A percentile compares a stretch with the other conserved stretches of the same genome.
Conservation (phyloP, 2,113 vertebrate species). For the pig (Sus scrofa) region T2T-Sscrofa CM000817.6:141926501-141927000, state of each 20-base stretch:
- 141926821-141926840: background rate
- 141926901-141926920: background rate
- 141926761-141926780: background rate
- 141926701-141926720: slow-evolving; percentile 47
- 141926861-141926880: slow-evolving; percentile 18
- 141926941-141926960: background rate
- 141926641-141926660: slow-evolving; percentile 29
- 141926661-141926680: slow-evolving; percentile 45
- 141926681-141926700: slow-evolving; percentile 48
- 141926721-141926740: slow-evolving; percentile 61
- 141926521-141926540: background rate
- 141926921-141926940: background rate
- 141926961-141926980: background rate
- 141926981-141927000: background rate
- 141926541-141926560: slow-evolving; percentile 50
- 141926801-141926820: slow-evolving; percentile 56
- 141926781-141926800: slow-evolving; percentile 66
- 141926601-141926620: slow-evolving; percentile 35
- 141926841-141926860: slow-evolving; percentile 39
- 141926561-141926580: slow-evolving; percentile 53
- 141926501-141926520: slow-evolving; percentile 45
- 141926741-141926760: slow-evolving; percentile 56
- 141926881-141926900: background rate
- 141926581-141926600: slow-evolving; percentile 25
- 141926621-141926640: slow-evolving; percentile 37